Evolutionary conservation across 2,113 vertebrate species (phyloP), one percentile per base, ranked within the genome.

Genomic region (Euleptes europaea): DNA sequence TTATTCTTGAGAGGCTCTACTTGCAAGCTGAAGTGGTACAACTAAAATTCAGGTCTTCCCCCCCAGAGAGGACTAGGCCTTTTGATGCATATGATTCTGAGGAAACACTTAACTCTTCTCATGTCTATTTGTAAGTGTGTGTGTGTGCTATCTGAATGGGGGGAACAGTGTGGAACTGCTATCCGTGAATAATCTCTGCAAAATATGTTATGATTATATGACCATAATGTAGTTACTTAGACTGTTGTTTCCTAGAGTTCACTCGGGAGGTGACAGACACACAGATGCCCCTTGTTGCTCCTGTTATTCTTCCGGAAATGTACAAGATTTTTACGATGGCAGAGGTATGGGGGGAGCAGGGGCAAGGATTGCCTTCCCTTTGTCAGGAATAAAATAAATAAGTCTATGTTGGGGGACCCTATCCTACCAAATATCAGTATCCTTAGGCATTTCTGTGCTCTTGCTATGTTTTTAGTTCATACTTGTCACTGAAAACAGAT

Each of bases 321-420:
- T 99, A 98, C 92, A 99, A 98, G 95, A 99, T 99, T 93, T 99
- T 99, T 95, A 99, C 98, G 3, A 99, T 99, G 98, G 98, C 98
- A 5, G 99, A 99, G 98, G 99, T 99, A 96, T 10, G 91, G 26
- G 42, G 65, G 44, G 72, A 79, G 60, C 57, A 26, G 57, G 57
- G 13, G 13, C 13, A 49, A 77, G 23, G 9, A 35, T 71, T 66
- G 5, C 38, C 40, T 86, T 87, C 67, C 14, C n/a, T 79, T 26
- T 91, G 21, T 21, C 73, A 10, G n/a, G 80, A 71, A 69, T 2
- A 83, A 13, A 44, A 78, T 57, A 57, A 60, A 60, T 60, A 5
- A 70, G 28, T 54, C 14, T 83, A 87, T 78, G 13, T 70, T 76
- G 76, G 57, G 42, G 82, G 84, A 6, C 28, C 47, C 26, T 72